Evolutionary conservation across 1,140 invertebrate species (phyloP), one percentile per base, ranked within the genome.

Genomic region (Charaxes varanes): DNA sequence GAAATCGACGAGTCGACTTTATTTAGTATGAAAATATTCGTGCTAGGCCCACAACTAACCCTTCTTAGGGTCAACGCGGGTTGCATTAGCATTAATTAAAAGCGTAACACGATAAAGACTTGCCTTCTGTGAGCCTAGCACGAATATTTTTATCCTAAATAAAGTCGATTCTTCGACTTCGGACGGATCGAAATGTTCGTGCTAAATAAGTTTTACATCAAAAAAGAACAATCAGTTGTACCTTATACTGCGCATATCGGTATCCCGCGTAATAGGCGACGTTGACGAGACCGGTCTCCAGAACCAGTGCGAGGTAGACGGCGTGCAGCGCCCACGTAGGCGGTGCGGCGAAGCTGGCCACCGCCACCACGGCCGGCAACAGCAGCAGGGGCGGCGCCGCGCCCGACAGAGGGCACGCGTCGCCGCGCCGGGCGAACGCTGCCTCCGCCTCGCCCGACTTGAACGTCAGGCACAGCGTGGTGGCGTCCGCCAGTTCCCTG

Each of bases 401-500:
- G 46, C 90, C 90, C 21, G 88, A 87, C 37, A 68, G 31, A 5
- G 71, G 63, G 22, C 60, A 73, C 10, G 64, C 55, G 38, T 79
- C 73, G 3, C 32, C 48, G 24, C 90, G 87, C 6, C 85, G 80
- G 15, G 87, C 85, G 66, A 90, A 94, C 12, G 86, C 88, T 17
- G 78, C 81, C 62, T 94, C 93, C 22, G 89, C 87, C 10, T 83
- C 85, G 1, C 67, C 60, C 40, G 91, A 88, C 35, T 87, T 88
- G 78, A 94, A 94, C 15, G 86, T 85, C 44, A 93, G 77, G 48
- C 91, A 77, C 49, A 89, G 86, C 12, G 86, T 89, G 2, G 90
- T 90, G 46, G 91, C 89, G 36, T 89, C 89, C 13, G 87, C 87
- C 34, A 94, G 62, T 57, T 92, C 90, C 50, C 89, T 90, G 37